These are phyloP conservation scores for Hydrophis major DNA, from an alignment of 2,797 vertebrate genomes.

Conservation along the genomic window DNA sequence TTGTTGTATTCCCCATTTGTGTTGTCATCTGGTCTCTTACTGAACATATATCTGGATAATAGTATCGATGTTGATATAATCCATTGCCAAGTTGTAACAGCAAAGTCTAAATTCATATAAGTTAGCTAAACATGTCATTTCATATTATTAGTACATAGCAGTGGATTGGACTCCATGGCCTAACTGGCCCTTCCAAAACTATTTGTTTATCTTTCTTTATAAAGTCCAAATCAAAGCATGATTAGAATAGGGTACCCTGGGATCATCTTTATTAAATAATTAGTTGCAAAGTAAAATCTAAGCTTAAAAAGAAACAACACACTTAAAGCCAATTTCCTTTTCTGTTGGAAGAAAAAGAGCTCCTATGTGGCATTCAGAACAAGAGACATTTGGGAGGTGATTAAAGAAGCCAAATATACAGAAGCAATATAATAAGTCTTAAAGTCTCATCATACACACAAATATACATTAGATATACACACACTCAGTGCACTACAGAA, in stretches of 20 bases:
- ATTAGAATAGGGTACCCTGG: not conserved
- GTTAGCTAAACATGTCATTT: not conserved
- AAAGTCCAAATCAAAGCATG: not conserved
- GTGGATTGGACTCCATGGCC: not conserved
- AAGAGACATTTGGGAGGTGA: not conserved
- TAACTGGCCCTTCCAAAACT: not conserved
- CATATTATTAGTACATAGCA: not conserved
- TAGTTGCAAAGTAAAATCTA: not conserved
- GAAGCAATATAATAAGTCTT: not conserved
- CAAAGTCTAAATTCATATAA: not conserved
- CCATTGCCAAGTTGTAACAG: not conserved
- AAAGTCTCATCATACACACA: not conserved
- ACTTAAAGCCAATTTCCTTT: not conserved
- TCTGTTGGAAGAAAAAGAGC: not conserved
- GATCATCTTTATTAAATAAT: not conserved
- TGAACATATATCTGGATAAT: constrained; percentile 11
- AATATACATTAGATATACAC: not conserved
- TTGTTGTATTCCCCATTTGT: constrained; percentile 4
- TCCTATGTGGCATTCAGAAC: not conserved
- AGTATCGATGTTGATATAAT: not conserved
- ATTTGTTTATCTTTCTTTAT: not conserved
- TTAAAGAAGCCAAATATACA: not conserved
- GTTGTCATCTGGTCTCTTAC: not conserved
- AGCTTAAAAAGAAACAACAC: not conserved
- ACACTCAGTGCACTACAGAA: not conserved